Evolutionary conservation across 2,888 invertebrate genomes (phyloP), one percentile per base, ranked within the genome.

Genomic region (Podotricha telesiphe): DNA sequence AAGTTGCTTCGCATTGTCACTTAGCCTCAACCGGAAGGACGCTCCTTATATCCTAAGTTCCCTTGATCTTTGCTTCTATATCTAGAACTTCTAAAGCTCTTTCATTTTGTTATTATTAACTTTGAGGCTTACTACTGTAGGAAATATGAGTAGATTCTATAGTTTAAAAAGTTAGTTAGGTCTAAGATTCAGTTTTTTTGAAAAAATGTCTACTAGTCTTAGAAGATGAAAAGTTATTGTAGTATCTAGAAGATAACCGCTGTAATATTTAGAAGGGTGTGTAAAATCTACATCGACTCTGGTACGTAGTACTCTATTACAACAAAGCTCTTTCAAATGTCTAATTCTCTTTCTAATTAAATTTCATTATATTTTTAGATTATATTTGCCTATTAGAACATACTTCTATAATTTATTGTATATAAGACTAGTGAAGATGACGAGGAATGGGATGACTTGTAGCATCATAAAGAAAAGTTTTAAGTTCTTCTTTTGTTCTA

Each of bases 41-140:
- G 8, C 13, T 3, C n/a, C 51, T n/a, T 28, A 53, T 53, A n/a
- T 28, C 22, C 51, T 53, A 22, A 7, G 51, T 8, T 8, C 28
- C 51, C 28, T 22, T 53, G 22, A 53, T 28, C 51, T 28, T 50
- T 20, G 48, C 48, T 50, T 53, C 28, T n/a, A 15, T 28, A 28
- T 28, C 15, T 53, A 2, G n/a, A 53, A 22, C 15, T 53, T 28
- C 28, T n/a, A 15, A 53, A 53, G 10, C 28, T n/a, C 51, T 22
- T 53, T 28, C 28, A 53, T 53, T 53, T 0, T 53, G 13, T 28
- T 50, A 50, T 20, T 50, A 22, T 22, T 6, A 48, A 48, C 8
- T 48, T n/a, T 19, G 48, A 2, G 5, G 19, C n/a, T 48, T 42
- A 42, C 42, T 13, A 13, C 1, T 7, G 2, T 11, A 8, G 1